Percentiles rank a stretch among this genome's conserved stretches.
Conservation (phyloP, 2,113 vertebrate genomes). For the Falcunculus frontatus region DNA sequence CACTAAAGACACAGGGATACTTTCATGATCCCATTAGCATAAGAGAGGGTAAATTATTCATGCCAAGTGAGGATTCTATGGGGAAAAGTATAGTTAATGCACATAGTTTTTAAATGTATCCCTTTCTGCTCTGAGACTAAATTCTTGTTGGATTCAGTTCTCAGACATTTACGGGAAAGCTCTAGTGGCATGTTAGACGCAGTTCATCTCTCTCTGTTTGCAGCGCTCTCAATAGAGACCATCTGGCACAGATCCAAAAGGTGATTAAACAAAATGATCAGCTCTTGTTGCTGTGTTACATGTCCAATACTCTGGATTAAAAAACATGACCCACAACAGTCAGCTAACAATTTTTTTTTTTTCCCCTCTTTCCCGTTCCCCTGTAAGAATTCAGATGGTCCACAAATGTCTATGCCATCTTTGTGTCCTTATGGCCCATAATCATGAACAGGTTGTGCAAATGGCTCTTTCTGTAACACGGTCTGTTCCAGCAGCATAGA, state of each 20-base stretch:
- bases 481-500: constrained; percentile 81
- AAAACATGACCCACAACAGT: constrained; percentile 82
- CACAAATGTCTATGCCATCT: constrained; percentile 79
- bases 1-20: constrained; percentile 90
- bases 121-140: constrained; percentile 90
- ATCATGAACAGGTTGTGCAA: constrained; percentile 87
- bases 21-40: constrained; percentile 99
- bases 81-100: constrained; percentile 99
- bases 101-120: constrained; percentile 99
- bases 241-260: constrained; percentile 96
- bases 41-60: constrained; percentile 99
- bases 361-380: neutral
- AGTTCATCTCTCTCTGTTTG: constrained; percentile 85
- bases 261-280: constrained; percentile 99
- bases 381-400: constrained; percentile 80
- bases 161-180: constrained; percentile 95
- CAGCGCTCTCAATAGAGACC: constrained; percentile 85
- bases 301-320: constrained; percentile 87
- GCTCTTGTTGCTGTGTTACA: constrained; percentile 89
- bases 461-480: constrained; percentile 79
- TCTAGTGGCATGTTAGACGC: constrained; percentile 89
- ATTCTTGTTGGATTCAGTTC: constrained; percentile 98
- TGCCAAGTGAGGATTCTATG: constrained; percentile 97
- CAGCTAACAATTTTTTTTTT: constrained; percentile 62
- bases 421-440: constrained; percentile 88